A percentile compares a stretch with the other conserved stretches of the same genome.
Conservation (phyloP, 1,140 invertebrate genomes). For the Heterodera schachtii region DNA sequence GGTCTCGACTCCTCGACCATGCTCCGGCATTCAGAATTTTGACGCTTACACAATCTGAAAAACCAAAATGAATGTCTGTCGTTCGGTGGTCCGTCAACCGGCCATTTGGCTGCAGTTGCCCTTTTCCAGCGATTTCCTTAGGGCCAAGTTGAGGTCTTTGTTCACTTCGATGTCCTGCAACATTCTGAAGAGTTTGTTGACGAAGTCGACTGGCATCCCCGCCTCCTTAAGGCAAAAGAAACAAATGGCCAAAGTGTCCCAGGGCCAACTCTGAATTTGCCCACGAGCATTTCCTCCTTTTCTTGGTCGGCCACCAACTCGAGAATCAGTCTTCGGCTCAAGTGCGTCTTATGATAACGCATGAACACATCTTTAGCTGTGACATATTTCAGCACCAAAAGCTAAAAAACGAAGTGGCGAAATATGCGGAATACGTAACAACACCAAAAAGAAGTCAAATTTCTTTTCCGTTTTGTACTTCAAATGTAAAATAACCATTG, state of each 20-base stretch:
- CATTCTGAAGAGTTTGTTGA: constrained; percentile 91
- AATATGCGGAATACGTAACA: no score
- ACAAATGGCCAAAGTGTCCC: constrained; percentile 13
- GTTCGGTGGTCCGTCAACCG: constrained; percentile 21
- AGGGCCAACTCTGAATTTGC: constrained; percentile 67
- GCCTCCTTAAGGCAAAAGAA: constrained; percentile 71
- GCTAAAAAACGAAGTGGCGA: constrained; percentile 67
- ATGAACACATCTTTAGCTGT: constrained; percentile 99
- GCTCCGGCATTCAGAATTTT: constrained; percentile 96
- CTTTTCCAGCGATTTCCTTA: constrained; percentile 65
- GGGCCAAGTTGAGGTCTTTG: constrained; percentile 67
- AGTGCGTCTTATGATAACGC: constrained; percentile 96
- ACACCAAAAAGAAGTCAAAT: no score
- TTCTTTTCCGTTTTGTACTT: no score
- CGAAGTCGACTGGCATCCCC: constrained; percentile 98
- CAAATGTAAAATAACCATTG: no score
- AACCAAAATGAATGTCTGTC: background rate
- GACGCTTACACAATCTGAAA: constrained; percentile 70
- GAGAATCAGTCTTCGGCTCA: constrained; percentile 89
- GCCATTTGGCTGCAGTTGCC: constrained; percentile 45
- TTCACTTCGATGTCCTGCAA: constrained; percentile 99
- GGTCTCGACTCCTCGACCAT: constrained; percentile 85
- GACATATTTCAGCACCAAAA: constrained; percentile 96
- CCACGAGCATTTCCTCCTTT: constrained; percentile 99
- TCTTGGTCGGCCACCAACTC: constrained; percentile 97